Base-by-base conservation (phyloP, 2,888 invertebrate species). In the Tinea pellionella region DNA sequence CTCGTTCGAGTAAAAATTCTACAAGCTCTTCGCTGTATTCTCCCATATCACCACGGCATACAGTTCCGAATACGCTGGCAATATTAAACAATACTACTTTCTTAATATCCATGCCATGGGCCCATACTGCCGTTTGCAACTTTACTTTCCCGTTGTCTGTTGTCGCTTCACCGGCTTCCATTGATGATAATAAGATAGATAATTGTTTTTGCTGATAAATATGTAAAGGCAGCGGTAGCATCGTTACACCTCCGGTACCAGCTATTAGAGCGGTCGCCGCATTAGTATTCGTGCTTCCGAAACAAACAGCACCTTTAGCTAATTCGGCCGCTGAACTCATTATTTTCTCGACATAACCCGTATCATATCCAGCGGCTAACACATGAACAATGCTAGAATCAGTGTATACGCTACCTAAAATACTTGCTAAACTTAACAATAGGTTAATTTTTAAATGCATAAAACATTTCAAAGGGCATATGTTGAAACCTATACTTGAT, bases 401-500 rank as follows among this genome's bases (percentile, higher is more conserved):
- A 11, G 64, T 70, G 29, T 71, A 61, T n/a, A 63, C 58, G 63
- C 76, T 73, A 13, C 82, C 78, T 68, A 78, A 82, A 2, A 84
- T 67, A 63, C 86, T 87, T 0, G 74, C 69, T 59, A 86, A 69
- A 70, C 87, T 87, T 60, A 87, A 63, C 42, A 87, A 63, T 18
- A 87, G 68, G 64, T 66, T 72, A 63, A 85, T 82, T 68, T 87
- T 87, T 1, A 83, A 71, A 61, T 81, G 77, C 75, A 87, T 81
- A 62, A 81, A 87, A 63, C 80, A 80, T 63, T 78, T 75, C 41
- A 78, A 65, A 13, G 87, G 87, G 47, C 79, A 78, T 12, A 78
- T 66, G 61, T 74, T 76, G 15, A 73, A 66, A 11, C 83, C 86
- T 60, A 87, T 75, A 37, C 71, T 75, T 0, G 83, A 84, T 51